Evolutionary conservation across 2,888 invertebrate genomes (phyloP).

Genomic region (Pammene aurita): DNA sequence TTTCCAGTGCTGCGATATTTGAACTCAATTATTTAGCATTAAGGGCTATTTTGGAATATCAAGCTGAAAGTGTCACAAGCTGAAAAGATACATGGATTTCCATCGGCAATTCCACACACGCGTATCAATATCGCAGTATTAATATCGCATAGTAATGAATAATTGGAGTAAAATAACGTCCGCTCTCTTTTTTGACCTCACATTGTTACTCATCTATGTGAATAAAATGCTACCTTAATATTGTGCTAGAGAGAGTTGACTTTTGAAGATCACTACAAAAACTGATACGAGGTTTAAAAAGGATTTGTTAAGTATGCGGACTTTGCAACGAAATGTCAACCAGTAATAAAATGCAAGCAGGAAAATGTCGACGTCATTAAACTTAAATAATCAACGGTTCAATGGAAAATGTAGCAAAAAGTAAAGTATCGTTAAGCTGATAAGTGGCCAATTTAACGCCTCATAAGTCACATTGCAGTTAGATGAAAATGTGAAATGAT

Average conservation of each 20-base stretch:
- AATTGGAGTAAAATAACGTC: constrained; percentile 15
- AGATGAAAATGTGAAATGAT: constrained; percentile 26
- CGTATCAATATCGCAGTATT: constrained; percentile 31
- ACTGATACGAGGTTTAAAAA: neutral
- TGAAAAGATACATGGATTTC: constrained; percentile 30
- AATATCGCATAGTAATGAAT: constrained; percentile 26
- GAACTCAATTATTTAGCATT: neutral
- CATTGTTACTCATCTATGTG: neutral
- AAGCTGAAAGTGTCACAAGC: neutral
- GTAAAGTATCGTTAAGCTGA: constrained; percentile 17
- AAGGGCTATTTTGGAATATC: neutral
- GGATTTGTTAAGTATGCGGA: neutral
- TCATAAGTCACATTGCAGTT: constrained; percentile 19
- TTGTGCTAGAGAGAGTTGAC: neutral
- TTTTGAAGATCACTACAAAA: neutral
- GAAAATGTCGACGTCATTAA: constrained; percentile 12
- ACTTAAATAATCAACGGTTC: constrained; percentile 28
- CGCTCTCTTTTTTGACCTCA: constrained; percentile 1
- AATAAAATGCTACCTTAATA: neutral
- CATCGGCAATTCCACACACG: constrained; percentile 17
- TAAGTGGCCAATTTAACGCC: constrained; percentile 35
- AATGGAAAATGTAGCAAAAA: constrained; percentile 31
- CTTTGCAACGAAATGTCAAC: constrained; percentile 12
- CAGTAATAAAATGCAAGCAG: constrained; percentile 14
- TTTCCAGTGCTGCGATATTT: no score